Evolutionary conservation across 1,140 invertebrate genomes (phyloP).

Genomic region (Ctenoplectra terminalis): DNA sequence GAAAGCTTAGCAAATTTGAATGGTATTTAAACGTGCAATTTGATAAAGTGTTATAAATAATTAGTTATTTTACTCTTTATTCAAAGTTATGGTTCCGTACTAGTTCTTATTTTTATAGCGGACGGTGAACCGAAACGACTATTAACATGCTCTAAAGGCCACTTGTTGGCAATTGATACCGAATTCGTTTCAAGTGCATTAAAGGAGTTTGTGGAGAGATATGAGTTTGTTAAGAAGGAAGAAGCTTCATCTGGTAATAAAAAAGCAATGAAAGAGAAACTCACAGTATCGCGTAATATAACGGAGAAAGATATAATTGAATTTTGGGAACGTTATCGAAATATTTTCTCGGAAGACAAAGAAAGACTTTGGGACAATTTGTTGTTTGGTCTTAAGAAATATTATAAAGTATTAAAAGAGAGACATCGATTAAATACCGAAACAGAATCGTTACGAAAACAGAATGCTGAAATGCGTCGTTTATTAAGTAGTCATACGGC

Average conservation of each 20-base stretch:
- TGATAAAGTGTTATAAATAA: neutral
- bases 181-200: constrained; percentile 82
- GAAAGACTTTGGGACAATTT: constrained; percentile 84
- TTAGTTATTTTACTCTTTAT: neutral
- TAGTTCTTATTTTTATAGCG: constrained; percentile 30
- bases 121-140: constrained; percentile 34
- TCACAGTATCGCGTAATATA: constrained; percentile 82
- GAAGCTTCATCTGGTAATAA: constrained; percentile 60
- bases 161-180: constrained; percentile 84
- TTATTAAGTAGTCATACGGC: constrained; percentile 77
- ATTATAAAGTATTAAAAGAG: constrained; percentile 83
- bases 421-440: constrained; percentile 82
- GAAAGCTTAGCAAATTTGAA: neutral
- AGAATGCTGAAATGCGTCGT: constrained; percentile 83
- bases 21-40: neutral
- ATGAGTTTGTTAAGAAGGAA: constrained; percentile 76
- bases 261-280: constrained; percentile 63
- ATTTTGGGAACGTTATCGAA: constrained; percentile 82
- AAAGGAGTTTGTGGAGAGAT: constrained; percentile 81
- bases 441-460: constrained; percentile 80
- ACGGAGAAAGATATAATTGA: constrained; percentile 80
- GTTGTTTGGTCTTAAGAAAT: constrained; percentile 83
- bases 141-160: constrained; percentile 75
- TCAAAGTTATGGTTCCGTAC: neutral
- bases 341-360: constrained; percentile 80